Percentiles rank a stretch among this genome's conserved stretches.
phyloP scores from a whole-genome alignment of 2,888 invertebrate species.

The Myopa tessellatipennis region DNA sequence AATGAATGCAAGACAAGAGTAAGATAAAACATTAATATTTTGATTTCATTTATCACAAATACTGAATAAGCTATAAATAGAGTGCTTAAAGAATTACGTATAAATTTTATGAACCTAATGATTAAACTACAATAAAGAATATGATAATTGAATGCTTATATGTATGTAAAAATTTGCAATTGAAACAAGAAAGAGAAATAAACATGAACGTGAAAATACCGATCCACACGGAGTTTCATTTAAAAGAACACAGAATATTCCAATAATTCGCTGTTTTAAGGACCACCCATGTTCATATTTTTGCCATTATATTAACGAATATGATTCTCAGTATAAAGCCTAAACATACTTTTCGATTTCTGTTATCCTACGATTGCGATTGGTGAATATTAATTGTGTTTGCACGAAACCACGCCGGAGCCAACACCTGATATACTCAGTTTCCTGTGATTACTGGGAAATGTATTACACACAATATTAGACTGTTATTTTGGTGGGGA shows the following conservation, averaged over 20 bases:
- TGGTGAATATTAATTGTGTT: too few species aligned
- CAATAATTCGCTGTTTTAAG: neutral
- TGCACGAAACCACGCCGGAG: too few species aligned
- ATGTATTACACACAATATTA: too few species aligned
- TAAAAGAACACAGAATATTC: neutral
- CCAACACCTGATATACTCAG: too few species aligned
- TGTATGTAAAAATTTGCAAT: conserved; percentile 60
- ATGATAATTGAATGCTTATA: conserved; percentile 52
- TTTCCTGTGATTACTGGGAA: too few species aligned
- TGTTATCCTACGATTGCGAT: too few species aligned
- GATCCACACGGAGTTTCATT: conserved; percentile 14
- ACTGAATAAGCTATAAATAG: conserved; percentile 38
- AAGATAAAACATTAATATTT: neutral
- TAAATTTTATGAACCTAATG: conserved; percentile 34
- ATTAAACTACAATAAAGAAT: conserved; percentile 45
- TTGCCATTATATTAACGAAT: too few species aligned
- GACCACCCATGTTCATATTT: too few species aligned
- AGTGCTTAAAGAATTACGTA: conserved; percentile 45
- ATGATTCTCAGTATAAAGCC: too few species aligned
- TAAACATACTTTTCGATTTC: too few species aligned
- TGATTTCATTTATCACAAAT: neutral
- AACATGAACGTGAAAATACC: conserved; percentile 45
- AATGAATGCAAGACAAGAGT: neutral
- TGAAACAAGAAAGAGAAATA: conserved; percentile 65
- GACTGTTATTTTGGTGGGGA: too few species aligned